These are phyloP conservation scores for Orientallactaga sibirica DNA, from an alignment of 2,797 vertebrate genomes.

Conservation along the genomic window DNA sequence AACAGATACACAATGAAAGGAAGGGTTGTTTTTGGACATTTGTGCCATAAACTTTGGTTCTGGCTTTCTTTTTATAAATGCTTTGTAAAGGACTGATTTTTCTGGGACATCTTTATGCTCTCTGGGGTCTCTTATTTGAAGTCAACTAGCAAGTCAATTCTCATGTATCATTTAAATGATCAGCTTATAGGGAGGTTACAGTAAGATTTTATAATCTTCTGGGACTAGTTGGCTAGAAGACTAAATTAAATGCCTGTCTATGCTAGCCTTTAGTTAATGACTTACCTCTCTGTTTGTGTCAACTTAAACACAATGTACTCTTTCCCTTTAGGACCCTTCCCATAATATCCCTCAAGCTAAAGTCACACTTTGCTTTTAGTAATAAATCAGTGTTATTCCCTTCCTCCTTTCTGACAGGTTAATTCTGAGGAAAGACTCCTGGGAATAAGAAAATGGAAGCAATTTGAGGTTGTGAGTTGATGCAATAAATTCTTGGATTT, in stretches of 20 bases:
- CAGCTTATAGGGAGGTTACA: constrained; percentile 46
- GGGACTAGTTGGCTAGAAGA: constrained; percentile 56
- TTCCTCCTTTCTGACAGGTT: constrained; percentile 79
- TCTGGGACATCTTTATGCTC: neutral
- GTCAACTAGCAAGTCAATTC: constrained; percentile 30
- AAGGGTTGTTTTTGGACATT: neutral
- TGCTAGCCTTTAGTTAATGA: constrained; percentile 69
- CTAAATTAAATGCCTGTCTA: constrained; percentile 70
- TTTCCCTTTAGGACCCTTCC: constrained; percentile 63
- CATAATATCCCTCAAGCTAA: constrained; percentile 63
- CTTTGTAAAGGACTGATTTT: constrained; percentile 29
- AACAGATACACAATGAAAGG: constrained; percentile 36
- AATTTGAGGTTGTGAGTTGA: constrained; percentile 74
- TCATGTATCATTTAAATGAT: constrained; percentile 70
- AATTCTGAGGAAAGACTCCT: constrained; percentile 77
- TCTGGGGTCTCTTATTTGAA: constrained; percentile 30
- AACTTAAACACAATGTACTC: constrained; percentile 51
- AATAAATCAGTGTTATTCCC: constrained; percentile 81
- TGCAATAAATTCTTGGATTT: constrained; percentile 81
- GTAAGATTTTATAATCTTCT: constrained; percentile 61
- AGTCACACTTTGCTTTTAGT: constrained; percentile 69
- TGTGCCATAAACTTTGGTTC: neutral
- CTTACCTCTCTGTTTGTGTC: constrained; percentile 66
- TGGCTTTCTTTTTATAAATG: constrained; percentile 48
- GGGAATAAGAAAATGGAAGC: constrained; percentile 79